Conservation (phyloP, 2,888 invertebrate species). For the Watsonalla binaria region DNA sequence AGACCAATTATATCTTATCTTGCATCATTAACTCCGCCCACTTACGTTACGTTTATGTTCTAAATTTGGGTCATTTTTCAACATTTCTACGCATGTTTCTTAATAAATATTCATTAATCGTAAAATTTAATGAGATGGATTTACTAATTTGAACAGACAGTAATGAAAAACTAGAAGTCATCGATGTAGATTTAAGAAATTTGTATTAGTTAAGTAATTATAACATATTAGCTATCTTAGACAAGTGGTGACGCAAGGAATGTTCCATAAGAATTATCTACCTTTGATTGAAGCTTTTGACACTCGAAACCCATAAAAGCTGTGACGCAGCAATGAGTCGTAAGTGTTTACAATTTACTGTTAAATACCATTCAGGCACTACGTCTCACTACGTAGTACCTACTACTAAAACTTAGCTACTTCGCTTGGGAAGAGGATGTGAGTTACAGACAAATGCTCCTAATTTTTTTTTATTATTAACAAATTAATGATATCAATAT, state of each 20-base stretch:
- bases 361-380: not conserved
- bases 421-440: too few relatives aligned
- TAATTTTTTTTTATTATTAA: too few relatives aligned
- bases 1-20: conserved; percentile 66
- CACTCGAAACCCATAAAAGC: conserved; percentile 17
- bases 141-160: too few relatives aligned
- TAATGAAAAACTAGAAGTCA: too few relatives aligned
- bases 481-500: too few relatives aligned
- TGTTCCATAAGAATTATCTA: conserved; percentile 9
- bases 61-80: conserved; percentile 30
- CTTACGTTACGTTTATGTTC: conserved; percentile 24
- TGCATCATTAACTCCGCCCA: conserved; percentile 53
- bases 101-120: not conserved
- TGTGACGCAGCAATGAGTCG: conserved; percentile 18
- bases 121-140: not conserved
- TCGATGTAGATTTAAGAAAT: too few relatives aligned
- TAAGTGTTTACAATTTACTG: conserved; percentile 12
- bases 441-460: too few relatives aligned
- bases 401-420: too few relatives aligned
- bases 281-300: conserved; percentile 13
- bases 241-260: too few relatives aligned
- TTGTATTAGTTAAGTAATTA: too few relatives aligned
- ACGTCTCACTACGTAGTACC: too few relatives aligned
- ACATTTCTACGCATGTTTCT: not conserved
- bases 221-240: too few relatives aligned